Evolutionary conservation across 2,797 vertebrate genomes (phyloP), one percentile per base, ranked within the genome.

Genomic region (Ctenochaetus hawaiiensis): DNA sequence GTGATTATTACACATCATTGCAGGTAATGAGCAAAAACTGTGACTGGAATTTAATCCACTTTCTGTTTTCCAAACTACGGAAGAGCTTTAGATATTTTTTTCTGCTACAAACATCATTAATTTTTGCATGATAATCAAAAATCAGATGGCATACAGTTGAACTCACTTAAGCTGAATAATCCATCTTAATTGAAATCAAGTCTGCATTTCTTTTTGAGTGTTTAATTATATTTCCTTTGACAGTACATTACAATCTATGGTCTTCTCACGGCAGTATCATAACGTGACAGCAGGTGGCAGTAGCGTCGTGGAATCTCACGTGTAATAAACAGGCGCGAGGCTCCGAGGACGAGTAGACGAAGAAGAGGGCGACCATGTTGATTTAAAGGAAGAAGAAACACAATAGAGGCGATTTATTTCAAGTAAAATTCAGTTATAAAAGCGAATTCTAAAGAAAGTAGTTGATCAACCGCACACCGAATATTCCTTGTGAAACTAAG

Each of bases 281-380:
- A 0, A 0, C 3, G 0, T 11, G 58, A 0, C 91, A 4, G 76
- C 23, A 85, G 93, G 74, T 4, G 93, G 92, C 88, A 49, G 83
- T 6, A 77, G 69, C 52, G 75, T 9, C 5, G 0, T 0, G 0
- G 7, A 26, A 8, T 5, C n/a, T 51, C 45, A 20, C 37, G 8
- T 65, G 67, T 70, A 45, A 88, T 86, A 87, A 91, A 87, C 80
- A 67, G 64, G 30, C 80, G 41, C 2, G 48, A 5, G 37, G 45
- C 60, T 6, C 22, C 81, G 84, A 85, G 76, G 86, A 91, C 90
- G 87, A 91, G 75, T 22, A 76, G 85, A 77, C 78, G 91, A 92
- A 90, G 91, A 91, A 88, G 91, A 91, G 86, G 92, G 92, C 92
- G 93, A 93, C 94, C 94, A 94, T 95, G 92, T 95, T 95, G 93